phyloP scores from a whole-genome alignment of 2,797 vertebrate genomes.

The Chiloscyllium punctatum region DNA sequence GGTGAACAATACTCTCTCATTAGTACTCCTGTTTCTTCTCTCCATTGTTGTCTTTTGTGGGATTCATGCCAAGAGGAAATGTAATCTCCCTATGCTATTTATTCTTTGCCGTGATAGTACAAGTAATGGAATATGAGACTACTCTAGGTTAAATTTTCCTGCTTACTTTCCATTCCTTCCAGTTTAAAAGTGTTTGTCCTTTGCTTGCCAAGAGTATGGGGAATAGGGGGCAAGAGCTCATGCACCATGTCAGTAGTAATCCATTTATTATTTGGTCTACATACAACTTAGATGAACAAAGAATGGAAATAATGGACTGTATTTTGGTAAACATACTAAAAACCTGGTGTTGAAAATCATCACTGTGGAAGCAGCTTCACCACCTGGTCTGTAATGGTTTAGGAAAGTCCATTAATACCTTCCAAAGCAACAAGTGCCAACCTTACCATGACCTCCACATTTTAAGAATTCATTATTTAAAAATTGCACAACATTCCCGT shows the following conservation, averaged over 20 bases:
- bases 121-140: background rate
- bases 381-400: background rate
- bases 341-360: background rate
- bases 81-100: background rate
- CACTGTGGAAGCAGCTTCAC: background rate
- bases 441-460: background rate
- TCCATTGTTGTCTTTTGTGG: background rate
- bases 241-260: too few species aligned
- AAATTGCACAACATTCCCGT: background rate
- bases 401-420: background rate
- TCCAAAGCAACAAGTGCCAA: background rate
- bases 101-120: background rate
- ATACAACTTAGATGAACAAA: background rate
- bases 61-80: background rate
- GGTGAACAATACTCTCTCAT: background rate
- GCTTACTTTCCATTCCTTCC: background rate
- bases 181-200: background rate
- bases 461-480: background rate
- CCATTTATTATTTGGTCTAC: background rate
- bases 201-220: background rate
- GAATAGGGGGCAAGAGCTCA: background rate
- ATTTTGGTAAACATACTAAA: background rate
- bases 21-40: background rate
- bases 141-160: background rate
- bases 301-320: background rate